Conservation (phyloP, 2,113 vertebrate species). For the Myotis lucifugus region DNA sequence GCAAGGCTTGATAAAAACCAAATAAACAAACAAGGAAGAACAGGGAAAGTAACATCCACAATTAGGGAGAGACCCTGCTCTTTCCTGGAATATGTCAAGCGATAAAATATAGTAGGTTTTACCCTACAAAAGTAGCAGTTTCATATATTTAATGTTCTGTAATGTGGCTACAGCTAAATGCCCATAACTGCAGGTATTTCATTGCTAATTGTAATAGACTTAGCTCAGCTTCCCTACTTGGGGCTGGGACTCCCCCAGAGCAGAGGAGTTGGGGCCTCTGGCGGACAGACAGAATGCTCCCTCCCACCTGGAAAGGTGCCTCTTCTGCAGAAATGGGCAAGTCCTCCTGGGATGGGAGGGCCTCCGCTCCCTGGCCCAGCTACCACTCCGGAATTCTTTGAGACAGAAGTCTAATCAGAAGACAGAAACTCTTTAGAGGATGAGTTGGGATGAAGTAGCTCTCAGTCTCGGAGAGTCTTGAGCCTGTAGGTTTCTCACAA, state of each 20-base stretch:
- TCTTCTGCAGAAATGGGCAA: background rate
- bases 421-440: background rate
- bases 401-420: background rate
- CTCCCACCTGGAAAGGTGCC: no score
- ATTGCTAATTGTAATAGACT: background rate
- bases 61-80: background rate
- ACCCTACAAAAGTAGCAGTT: background rate
- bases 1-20: background rate
- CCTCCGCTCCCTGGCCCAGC: fast-evolving
- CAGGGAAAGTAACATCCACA: conserved; percentile 9
- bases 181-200: background rate
- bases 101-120: background rate
- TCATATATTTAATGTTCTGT: background rate
- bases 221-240: background rate
- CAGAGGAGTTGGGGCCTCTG: background rate
- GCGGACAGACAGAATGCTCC: background rate
- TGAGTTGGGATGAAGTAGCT: background rate
- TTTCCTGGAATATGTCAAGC: background rate
- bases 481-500: background rate
- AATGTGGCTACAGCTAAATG: background rate
- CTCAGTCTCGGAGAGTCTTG: background rate
- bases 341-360: fast-evolving
- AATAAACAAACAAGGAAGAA: background rate
- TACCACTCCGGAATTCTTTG: background rate
- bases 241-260: background rate